Base-by-base conservation (phyloP, 2,797 vertebrate species). In the Silurus lanzhouensis region DNA sequence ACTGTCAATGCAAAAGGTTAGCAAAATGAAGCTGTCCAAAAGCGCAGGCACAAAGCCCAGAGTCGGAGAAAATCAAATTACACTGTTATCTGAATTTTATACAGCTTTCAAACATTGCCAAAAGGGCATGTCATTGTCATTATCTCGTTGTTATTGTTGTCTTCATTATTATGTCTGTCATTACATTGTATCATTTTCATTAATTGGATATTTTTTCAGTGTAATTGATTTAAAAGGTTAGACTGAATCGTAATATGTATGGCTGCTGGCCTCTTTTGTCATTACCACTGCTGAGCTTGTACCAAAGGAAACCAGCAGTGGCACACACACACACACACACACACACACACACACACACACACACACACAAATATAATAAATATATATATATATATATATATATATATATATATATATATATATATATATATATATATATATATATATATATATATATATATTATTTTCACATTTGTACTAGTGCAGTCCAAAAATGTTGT, bases 1-100 rank as follows among this genome's bases (percentile, higher is more conserved):
- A 88, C 71, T 70, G 84, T 88, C 83, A 87, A 44, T 82, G 68
- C 52, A 66, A 68, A 64, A 84, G 87, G 71, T 81, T 44, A 74
- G 63, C 27, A 78, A 44, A 85, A 85, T 75, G 8, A 27, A 85
- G 68, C 85, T 80, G 79, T 80, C 86, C 61, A 78, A 79, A 76
- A 74, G 71, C 67, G 74, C 13, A 68, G 81, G 25, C 74, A 66
- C 75, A 66, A 79, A 74, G 78, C 70, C 78, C 83, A 63, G 68
- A 76, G n/a, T 66, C 81, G 72, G n/a, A 76, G 25, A 80, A 83
- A 70, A 81, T 84, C 70, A 81, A 84, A 79, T 83, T 68, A 79
- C 44, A 72, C 52, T 61, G 17, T 71, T 61, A 61, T 71, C 77
- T 63, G 15, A 75, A 80, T 67, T 57, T 71, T 70, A 78, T 61